phyloP scores from a whole-genome alignment of 2,888 invertebrate genomes.

The Polydrusus tereticollis region DNA sequence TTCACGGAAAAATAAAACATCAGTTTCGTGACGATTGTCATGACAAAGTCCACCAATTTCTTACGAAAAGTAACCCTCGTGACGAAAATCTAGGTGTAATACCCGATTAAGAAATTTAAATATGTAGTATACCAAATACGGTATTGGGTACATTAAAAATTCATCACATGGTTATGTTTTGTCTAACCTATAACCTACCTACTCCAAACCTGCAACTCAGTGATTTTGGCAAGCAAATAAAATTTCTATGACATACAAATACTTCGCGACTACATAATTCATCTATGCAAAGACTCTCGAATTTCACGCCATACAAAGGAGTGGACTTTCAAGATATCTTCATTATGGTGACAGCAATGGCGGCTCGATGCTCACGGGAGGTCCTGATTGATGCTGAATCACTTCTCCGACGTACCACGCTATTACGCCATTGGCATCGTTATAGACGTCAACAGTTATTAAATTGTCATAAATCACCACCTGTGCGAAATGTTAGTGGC shows the following conservation, averaged over 20 bases:
- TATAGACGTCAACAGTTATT: not conserved
- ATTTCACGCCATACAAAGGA: constrained; percentile 51
- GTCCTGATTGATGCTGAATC: constrained; percentile 51
- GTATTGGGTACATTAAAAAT: too few relatives aligned
- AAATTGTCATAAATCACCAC: constrained; percentile 7
- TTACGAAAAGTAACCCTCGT: too few relatives aligned
- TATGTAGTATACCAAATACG: too few relatives aligned
- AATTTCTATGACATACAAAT: not conserved
- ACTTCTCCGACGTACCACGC: not conserved
- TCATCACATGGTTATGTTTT: too few relatives aligned
- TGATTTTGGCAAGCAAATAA: too few relatives aligned
- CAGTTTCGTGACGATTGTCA: too few relatives aligned
- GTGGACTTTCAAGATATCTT: constrained; percentile 63
- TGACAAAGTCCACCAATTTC: too few relatives aligned
- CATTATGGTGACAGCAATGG: constrained; percentile 63
- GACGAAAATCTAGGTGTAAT: too few relatives aligned
- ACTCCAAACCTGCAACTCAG: too few relatives aligned
- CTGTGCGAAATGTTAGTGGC: not conserved
- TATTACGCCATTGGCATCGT: constrained; percentile 5
- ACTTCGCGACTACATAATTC: not conserved
- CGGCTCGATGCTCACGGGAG: constrained; percentile 60
- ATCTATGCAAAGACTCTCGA: constrained; percentile 7
- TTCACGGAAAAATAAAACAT: too few relatives aligned
- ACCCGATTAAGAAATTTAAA: too few relatives aligned
- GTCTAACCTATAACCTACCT: too few relatives aligned